Conservation (phyloP, 1,140 invertebrate species). For the Tribolium castaneum region DNA sequence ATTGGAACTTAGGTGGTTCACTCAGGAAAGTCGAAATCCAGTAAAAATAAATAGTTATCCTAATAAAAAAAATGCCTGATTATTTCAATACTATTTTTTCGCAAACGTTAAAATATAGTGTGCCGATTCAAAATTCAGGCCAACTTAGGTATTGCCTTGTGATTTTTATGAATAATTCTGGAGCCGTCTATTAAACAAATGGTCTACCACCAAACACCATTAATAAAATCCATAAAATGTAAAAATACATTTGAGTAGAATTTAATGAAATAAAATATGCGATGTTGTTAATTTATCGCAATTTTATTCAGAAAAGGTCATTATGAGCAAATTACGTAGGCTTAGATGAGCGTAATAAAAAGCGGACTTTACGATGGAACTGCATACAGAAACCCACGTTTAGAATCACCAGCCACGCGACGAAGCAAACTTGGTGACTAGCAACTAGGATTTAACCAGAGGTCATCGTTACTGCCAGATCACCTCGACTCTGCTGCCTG, state of each 20-base stretch:
- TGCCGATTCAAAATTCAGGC: too few relatives aligned
- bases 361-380: conserved; percentile 13
- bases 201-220: not conserved
- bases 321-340: conserved; percentile 15
- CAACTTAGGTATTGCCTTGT: too few relatives aligned
- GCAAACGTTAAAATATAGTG: too few relatives aligned
- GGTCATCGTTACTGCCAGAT: conserved; percentile 27
- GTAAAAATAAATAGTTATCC: too few relatives aligned
- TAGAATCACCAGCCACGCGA: conserved; percentile 25
- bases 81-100: too few relatives aligned
- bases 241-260: not conserved
- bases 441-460: not conserved
- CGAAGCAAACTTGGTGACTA: conserved; percentile 9
- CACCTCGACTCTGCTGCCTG: conserved; percentile 19
- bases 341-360: conserved; percentile 22
- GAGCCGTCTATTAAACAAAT: not conserved
- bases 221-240: not conserved
- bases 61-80: too few relatives aligned
- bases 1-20: not conserved
- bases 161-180: too few relatives aligned
- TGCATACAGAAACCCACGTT: conserved; percentile 10
- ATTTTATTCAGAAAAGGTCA: conserved; percentile 15
- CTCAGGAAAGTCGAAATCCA: not conserved
- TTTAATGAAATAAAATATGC: conserved; percentile 18
- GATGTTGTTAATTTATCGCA: conserved; percentile 3